phyloP scores from a whole-genome alignment of 2,113 vertebrate species.

The Orycteropus afer region DNA sequence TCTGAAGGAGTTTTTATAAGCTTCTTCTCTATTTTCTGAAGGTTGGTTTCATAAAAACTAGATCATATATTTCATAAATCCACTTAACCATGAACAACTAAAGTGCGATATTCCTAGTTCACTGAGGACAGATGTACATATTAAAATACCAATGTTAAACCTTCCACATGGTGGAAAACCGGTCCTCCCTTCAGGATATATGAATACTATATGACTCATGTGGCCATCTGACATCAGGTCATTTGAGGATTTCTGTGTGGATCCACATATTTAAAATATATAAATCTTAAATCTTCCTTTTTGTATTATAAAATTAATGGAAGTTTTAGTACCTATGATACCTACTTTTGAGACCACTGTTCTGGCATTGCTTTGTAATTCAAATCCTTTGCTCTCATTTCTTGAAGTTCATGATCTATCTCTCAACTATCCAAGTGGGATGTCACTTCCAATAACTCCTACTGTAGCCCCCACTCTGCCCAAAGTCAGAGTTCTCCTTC shows the following conservation, averaged over 20 bases:
- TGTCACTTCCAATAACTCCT: not conserved
- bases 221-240: not conserved
- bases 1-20: slow-evolving; percentile 10
- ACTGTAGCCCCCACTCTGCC: not conserved
- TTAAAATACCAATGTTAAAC: not conserved
- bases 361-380: not conserved
- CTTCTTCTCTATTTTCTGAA: slow-evolving; percentile 1
- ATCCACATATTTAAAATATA: not conserved
- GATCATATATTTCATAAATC: slow-evolving; percentile 44
- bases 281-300: not conserved
- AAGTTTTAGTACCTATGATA: not conserved
- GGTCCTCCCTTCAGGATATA: not conserved
- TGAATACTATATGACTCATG: not conserved
- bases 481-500: not conserved
- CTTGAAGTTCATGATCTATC: not conserved
- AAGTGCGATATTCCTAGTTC: not conserved
- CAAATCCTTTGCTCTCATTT: not conserved
- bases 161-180: not conserved
- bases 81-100: slow-evolving; percentile 30
- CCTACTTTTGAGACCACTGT: not conserved
- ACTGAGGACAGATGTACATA: not conserved
- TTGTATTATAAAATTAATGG: not conserved
- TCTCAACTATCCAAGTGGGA: not conserved
- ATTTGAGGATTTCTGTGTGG: not conserved
- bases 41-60: slow-evolving; percentile 39